Base-by-base conservation (phyloP, 2,797 vertebrate species). In the Sciurus carolinensis region DNA sequence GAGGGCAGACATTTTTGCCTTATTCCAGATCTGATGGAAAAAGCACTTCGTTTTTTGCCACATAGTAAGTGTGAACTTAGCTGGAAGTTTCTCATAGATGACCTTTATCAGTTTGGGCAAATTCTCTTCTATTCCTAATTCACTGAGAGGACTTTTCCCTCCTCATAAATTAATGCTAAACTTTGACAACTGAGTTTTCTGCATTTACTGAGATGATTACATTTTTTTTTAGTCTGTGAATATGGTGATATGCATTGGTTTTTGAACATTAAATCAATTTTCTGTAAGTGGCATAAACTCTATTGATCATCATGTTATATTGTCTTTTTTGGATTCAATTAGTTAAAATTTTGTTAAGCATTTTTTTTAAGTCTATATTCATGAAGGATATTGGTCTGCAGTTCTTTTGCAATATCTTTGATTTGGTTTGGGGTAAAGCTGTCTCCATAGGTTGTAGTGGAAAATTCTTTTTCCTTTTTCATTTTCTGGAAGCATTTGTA, bases 161-260 rank as follows among this genome's bases (percentile, higher is more conserved):
- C 71, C 50, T 18, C n/a, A 72, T 33, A 22, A 80, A 67, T 42
- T 10, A 30, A 52, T 80, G 47, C 72, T 92, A 75, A 73, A 62
- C 57, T 85, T 73, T 80, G n/a, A 44, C 57, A 62, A 42, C 59
- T 57, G 15, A 44, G 2, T 57, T 77, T 85, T 67, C 20, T 91
- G 36, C 47, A n/a, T 62, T 79, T 28, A 50, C 6, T 22, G 47
- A 64, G 3, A 73, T 76, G 67, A 86, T 30, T 20, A 50, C 52
- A 69, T 42, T 83, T 91, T 88, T 80, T 57, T 73, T 82, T 66
- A 36, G 84, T 84, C 52, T 84, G 54, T 36, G 62, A 44, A 73
- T 69, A 3, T 17, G n/a, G 22, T 24, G 28, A 88, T 84, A 73
- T 66, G 39, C 7, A 85, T 72, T 79, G 14, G 8, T 39, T 95